Evolutionary conservation across 2,888 invertebrate genomes (phyloP).

Genomic region (Ctenicera cuprea): DNA sequence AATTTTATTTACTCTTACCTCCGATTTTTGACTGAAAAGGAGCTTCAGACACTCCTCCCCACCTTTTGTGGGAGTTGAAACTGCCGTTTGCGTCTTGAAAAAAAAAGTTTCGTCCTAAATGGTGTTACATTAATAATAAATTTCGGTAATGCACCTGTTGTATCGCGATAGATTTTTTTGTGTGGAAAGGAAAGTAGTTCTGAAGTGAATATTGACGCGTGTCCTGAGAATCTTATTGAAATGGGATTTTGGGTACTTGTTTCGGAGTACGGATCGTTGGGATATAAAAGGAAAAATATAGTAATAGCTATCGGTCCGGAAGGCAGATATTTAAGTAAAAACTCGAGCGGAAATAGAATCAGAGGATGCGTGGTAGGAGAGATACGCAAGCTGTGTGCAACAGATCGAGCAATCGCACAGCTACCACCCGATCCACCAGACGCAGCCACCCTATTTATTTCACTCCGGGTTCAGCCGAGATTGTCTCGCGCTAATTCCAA

Average conservation of each 20-base stretch:
- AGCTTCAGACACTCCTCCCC: too few species aligned
- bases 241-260: slow-evolving; percentile 21
- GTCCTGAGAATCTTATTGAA: neutral
- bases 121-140: too few species aligned
- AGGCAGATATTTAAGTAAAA: slow-evolving; percentile 41
- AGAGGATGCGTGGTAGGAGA: slow-evolving; percentile 45
- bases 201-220: neutral
- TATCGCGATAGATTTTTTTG: neutral
- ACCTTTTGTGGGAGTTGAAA: too few species aligned
- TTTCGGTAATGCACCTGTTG: neutral
- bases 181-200: neutral
- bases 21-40: too few species aligned
- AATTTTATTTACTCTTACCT: too few species aligned
- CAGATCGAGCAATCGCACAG: slow-evolving; percentile 47
- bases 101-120: too few species aligned
- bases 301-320: slow-evolving; percentile 35
- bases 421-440: slow-evolving; percentile 42
- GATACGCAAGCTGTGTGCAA: slow-evolving; percentile 50
- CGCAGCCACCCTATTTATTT: slow-evolving; percentile 54
- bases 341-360: slow-evolving; percentile 45
- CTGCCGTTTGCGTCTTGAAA: too few species aligned
- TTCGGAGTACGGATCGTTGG: slow-evolving; percentile 15
- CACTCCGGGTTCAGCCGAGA: slow-evolving; percentile 52
- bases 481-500: slow-evolving; percentile 51
- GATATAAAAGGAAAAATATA: slow-evolving; percentile 21